Evolutionary conservation across 2,113 vertebrate genomes (phyloP), one percentile per base, ranked within the genome.

Genomic region (Sula dactylatra): DNA sequence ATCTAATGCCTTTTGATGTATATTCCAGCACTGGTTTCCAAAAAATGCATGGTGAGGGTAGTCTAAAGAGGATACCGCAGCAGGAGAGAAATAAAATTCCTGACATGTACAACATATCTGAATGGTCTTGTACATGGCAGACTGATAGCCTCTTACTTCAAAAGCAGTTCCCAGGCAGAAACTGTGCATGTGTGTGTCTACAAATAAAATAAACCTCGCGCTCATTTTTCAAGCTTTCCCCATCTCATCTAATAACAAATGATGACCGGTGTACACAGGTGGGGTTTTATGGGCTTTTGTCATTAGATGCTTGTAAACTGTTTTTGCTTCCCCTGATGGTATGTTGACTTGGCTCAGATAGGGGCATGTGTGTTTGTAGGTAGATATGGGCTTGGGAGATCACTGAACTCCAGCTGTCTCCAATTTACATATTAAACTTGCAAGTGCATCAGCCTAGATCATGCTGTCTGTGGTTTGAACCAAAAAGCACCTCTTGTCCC

Each of bases 241-340:
- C 16, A 27, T 62, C 27, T 93, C 15, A 16, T 44, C 19, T 77
- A 42, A 11, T 62, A 58, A 25, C 13, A 93, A 49, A 8, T 26
- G 10, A 13, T 40, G n/a, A 11, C 16, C 21, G 9, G 9, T 47
- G 10, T 38, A 27, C 2, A 1, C 2, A 3, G 47, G 29, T 0
- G 0, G n/a, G 13, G 13, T 45, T 92, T 90, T 34, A 36, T 7
- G 34, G 38, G 9, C 21, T 67, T 90, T 22, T 72, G 44, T 72
- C 56, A 59, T 82, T 45, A 83, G 52, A 16, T n/a, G 34, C 17
- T 84, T 79, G 31, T 76, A n/a, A 93, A 31, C 18, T 55, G 12
- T 14, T 72, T 71, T 64, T 74, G 19, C 42, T 56, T 81, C n/a
- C 15, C 67, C 26, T 42, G 34, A 7, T 38, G 44, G 15, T 49